Evolutionary conservation across 2,888 invertebrate genomes (phyloP).

Genomic region (Scaptomyza caliginosa): DNA sequence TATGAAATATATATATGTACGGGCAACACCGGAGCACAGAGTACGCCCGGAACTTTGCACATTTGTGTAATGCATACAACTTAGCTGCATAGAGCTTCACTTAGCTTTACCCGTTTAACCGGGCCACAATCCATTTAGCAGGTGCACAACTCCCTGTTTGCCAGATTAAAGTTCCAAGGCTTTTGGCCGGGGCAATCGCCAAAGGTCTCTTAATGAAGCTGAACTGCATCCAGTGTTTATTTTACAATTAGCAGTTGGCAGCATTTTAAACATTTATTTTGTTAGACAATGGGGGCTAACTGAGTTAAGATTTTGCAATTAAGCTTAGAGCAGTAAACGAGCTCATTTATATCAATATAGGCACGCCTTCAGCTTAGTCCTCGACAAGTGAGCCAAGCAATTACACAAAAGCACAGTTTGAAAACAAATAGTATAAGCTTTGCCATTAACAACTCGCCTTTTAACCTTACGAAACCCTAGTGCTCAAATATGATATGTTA

Average conservation of each 20-base stretch:
- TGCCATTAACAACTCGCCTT: background rate
- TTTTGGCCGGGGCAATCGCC: slow-evolving; percentile 27
- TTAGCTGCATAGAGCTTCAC: background rate
- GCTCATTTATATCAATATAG: slow-evolving; percentile 31
- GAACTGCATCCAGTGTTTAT: slow-evolving; percentile 33
- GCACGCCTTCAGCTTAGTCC: background rate
- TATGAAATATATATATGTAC: slow-evolving; percentile 56
- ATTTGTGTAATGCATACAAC: slow-evolving; percentile 15
- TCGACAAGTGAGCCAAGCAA: background rate
- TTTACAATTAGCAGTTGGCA: slow-evolving; percentile 58
- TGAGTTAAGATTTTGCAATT: background rate
- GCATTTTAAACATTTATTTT: slow-evolving; percentile 22
- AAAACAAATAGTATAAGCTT: background rate
- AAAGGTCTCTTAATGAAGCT: slow-evolving; percentile 40
- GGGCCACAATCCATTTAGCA: background rate
- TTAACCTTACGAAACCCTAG: background rate
- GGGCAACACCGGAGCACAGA: slow-evolving; percentile 5
- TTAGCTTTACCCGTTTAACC: background rate
- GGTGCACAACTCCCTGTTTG: slow-evolving; percentile 14
- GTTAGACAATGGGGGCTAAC: slow-evolving; percentile 6
- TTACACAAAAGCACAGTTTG: too few relatives aligned
- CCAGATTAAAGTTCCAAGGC: slow-evolving; percentile 32
- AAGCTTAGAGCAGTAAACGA: slow-evolving; percentile 11
- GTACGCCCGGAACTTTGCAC: slow-evolving; percentile 31
- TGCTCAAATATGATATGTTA: background rate